Base-by-base conservation (phyloP, 2,113 vertebrate genomes). In the Helogale parvula region DNA sequence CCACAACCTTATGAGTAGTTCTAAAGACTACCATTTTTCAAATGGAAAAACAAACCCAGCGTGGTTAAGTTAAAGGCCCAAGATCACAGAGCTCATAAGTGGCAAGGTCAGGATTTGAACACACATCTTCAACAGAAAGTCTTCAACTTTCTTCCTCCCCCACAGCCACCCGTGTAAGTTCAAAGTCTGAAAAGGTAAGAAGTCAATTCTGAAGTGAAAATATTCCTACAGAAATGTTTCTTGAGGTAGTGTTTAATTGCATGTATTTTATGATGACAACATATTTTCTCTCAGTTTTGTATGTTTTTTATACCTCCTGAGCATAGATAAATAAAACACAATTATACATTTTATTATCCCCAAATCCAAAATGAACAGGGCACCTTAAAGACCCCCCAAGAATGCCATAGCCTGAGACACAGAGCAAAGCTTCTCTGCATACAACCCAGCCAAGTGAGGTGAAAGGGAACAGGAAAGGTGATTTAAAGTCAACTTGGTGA, bases 301-400 rank as follows among this genome's bases (percentile, higher is more conserved):
- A 45, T 71, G 65, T 35, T 35, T 94, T 96, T 74, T 91, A 77
- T 85, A 33, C 38, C n/a, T 19, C 38, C 41, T 88, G 13, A 86
- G 54, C 7, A 77, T n/a, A 31, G 35, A 33, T 23, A 76, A 41
- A 27, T 71, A 35, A 87, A 97, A 88, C 17, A 84, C 41, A 74
- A 60, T 33, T 83, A 69, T 65, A 63, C 1, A 33, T 68, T 57
- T 54, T 83, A 45, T 31, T 85, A 83, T 63, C 27, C 68, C 54
- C 27, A 96, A 93, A 41, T 38, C 35, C 27, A 92, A 63, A 93
- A 65, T 60, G 8, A 89, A 66, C 35, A 23, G 12, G 4, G 13
- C 19, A 0, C 0, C n/a, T 72, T n/a, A 93, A 84, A 89, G 11
- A 57, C 3, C 10, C 19, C 12, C 50, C 50, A 7, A 5, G 21